Evolutionary conservation across 2,113 vertebrate genomes (phyloP), one percentile per base, ranked within the genome.

Genomic region (Parus major): DNA sequence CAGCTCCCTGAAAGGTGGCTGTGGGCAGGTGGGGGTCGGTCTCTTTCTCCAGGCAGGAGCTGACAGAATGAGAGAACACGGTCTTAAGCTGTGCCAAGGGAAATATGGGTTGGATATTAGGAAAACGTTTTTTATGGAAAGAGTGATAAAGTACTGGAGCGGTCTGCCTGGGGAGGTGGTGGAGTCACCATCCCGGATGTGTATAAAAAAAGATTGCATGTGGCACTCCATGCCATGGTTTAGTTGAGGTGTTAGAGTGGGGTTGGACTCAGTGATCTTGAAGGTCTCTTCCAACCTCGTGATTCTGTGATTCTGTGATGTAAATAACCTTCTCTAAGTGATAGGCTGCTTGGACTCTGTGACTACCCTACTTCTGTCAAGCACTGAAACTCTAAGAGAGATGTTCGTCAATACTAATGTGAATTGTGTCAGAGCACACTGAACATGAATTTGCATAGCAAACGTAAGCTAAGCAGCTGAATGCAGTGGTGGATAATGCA

Each of bases 191-290:
- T 41, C 10, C 22, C 63, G 57, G 23, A 13, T 33, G 28, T n/a
- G 13, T 52, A 52, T 10, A n/a, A 12, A 60, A 60, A 61, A n/a
- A 27, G 13, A 12, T 6, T 52, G 57, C 23, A n/a, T 63, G 14
- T n/a, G 59, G 14, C 23, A 16, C 23, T 28, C 0, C 0, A 4
- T 63, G 59, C 18, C 29, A 21, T 27, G 46, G 18, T 63, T 5
- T 63, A 41, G 35, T 41, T 41, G 28, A 52, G 23, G 23, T 50
- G 10, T 33, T 27, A 7, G 10, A 13, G 13, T 5, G 16, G 13
- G 17, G 4, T 28, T 41, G 36, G 15, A 31, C n/a, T 49, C 1
- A 0, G 10, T n/a, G 36, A n/a, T 28, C 46, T 17, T n/a, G 13
- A 27, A 27, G 7, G 11, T 63, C 14, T 52, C 31, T 42, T 27